Evolutionary conservation across 2,888 invertebrate genomes (phyloP).

Genomic region (Acrobeloides nanus): DNA sequence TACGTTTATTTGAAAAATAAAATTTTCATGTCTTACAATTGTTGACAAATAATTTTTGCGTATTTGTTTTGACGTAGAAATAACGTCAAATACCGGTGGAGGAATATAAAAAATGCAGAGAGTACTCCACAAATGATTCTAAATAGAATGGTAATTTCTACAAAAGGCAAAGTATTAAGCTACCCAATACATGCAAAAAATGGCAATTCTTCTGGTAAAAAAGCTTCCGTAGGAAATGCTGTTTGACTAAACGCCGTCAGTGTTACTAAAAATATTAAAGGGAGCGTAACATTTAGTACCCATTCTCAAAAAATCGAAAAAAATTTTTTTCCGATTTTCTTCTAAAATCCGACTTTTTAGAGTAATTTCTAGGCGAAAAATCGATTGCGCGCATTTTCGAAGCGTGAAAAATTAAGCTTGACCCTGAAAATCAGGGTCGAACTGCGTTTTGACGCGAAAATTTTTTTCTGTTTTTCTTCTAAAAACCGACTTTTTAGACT

Average conservation of each 20-base stretch:
- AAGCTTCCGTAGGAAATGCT: slow-evolving; percentile 71
- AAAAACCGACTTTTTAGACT: no score
- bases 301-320: no score
- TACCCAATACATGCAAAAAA: slow-evolving; percentile 79
- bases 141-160: slow-evolving; percentile 11
- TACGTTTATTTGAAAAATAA: neutral
- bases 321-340: no score
- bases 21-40: slow-evolving; percentile 33
- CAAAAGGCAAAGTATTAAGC: neutral
- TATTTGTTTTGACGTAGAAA: slow-evolving; percentile 39
- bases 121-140: slow-evolving; percentile 44
- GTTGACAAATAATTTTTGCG: slow-evolving; percentile 41
- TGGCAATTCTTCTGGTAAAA: slow-evolving; percentile 70
- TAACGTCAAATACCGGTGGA: slow-evolving; percentile 39
- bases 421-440: no score
- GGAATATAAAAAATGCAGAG: slow-evolving; percentile 40
- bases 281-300: no score
- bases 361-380: no score
- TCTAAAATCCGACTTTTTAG: no score
- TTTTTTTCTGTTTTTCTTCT: no score
- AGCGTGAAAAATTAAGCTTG: no score
- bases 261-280: slow-evolving; percentile 73
- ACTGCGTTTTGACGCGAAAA: no score
- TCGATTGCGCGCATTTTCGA: no score
- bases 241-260: slow-evolving; percentile 86